These are phyloP conservation scores for Ginglymostoma cirratum DNA, from an alignment of 2,113 vertebrate genomes.

Conservation along the genomic window DNA sequence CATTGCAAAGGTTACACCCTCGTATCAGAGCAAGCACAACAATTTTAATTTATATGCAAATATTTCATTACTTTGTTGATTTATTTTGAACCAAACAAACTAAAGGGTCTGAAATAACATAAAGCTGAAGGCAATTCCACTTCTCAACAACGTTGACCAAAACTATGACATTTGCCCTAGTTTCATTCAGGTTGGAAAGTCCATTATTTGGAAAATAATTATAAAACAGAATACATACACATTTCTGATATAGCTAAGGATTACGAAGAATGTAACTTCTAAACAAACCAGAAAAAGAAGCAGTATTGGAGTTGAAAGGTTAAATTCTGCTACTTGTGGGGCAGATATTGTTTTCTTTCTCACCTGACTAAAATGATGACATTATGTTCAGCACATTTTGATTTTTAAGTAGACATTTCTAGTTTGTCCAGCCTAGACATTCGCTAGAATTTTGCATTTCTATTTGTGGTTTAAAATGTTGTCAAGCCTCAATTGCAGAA, in stretches of 20 bases:
- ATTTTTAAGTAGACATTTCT: neutral
- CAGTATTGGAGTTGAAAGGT: neutral
- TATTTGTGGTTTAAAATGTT: neutral
- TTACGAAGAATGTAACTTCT: neutral
- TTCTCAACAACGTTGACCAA: neutral
- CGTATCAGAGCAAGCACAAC: neutral
- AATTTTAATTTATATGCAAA: constrained; percentile 25
- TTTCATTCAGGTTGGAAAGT: neutral
- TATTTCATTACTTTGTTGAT: neutral
- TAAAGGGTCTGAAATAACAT: neutral
- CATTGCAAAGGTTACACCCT: neutral
- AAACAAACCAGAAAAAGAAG: neutral
- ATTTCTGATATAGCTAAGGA: neutral
- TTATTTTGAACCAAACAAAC: neutral
- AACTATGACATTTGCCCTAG: neutral
- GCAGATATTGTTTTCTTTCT: neutral
- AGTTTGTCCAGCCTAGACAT: neutral
- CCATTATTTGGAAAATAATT: neutral
- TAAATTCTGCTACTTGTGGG: neutral
- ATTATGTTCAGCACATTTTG: neutral
- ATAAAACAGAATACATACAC: neutral
- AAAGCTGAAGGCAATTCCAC: neutral
- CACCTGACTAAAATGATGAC: neutral
- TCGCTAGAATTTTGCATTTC: neutral
- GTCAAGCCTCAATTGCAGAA: neutral